Conservation (phyloP, 2,113 vertebrate species). For the Austrofundulus limnaeus region DNA sequence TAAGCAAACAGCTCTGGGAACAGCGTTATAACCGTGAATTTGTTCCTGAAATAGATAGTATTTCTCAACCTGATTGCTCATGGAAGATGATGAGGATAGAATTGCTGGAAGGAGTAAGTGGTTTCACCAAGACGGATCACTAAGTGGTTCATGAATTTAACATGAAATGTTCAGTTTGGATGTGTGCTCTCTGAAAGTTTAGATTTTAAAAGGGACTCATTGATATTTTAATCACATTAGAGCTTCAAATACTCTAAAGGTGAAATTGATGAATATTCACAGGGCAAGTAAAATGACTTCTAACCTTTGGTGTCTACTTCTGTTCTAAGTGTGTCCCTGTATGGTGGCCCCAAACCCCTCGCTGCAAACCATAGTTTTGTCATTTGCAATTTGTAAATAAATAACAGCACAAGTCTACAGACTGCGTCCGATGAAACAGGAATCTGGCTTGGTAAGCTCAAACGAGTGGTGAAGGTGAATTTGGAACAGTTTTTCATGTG, state of each 20-base stretch:
- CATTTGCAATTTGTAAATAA: neutral
- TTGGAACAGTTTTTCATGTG: too few species aligned
- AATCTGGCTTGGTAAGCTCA: too few species aligned
- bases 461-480: too few species aligned
- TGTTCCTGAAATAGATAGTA: neutral
- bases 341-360: conserved; percentile 20
- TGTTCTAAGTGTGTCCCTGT: conserved; percentile 66
- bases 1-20: neutral
- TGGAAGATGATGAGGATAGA: conserved; percentile 6
- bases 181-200: conserved; percentile 60
- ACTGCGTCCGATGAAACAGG: neutral
- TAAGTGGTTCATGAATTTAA: conserved; percentile 70
- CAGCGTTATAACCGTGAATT: neutral
- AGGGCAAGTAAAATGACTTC: conserved; percentile 52
- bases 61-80: neutral
- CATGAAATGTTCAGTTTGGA: conserved; percentile 50
- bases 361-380: conserved; percentile 17
- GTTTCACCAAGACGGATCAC: conserved; percentile 59
- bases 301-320: conserved; percentile 54
- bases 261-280: conserved; percentile 77
- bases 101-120: conserved; percentile 37
- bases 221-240: conserved; percentile 75
- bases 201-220: conserved; percentile 66
- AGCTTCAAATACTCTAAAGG: conserved; percentile 74
- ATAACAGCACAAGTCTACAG: neutral